Evolutionary conservation across 2,888 invertebrate species (phyloP).

Genomic region (Mellilla xanthometata): DNA sequence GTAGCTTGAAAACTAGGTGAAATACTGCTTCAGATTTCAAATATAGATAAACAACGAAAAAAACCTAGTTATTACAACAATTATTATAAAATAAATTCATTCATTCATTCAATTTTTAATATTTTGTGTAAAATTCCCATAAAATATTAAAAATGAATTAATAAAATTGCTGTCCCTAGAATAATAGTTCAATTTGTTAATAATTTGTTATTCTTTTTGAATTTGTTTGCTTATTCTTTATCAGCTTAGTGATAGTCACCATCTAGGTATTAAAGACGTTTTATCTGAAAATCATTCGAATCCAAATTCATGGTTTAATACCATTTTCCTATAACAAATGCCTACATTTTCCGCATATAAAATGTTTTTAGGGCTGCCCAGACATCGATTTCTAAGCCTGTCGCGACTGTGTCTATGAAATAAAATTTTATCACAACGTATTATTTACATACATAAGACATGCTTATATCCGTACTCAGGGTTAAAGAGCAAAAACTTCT

Average conservation of each 20-base stretch:
- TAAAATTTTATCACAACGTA: conserved; percentile 16
- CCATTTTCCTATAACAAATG: neutral
- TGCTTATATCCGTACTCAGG: conserved; percentile 2
- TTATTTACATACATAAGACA: conserved; percentile 1
- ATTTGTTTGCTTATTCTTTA: neutral
- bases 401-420: conserved; percentile 13
- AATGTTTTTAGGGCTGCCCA: conserved; percentile 16
- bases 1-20: no score
- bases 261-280: conserved; percentile 8
- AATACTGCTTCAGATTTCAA: no score
- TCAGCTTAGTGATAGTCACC: conserved; percentile 11
- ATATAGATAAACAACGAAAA: no score
- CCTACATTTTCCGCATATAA: conserved; percentile 3
- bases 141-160: no score
- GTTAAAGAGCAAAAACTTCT: conserved; percentile 1
- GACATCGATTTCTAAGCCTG: conserved; percentile 8
- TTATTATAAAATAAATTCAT: no score
- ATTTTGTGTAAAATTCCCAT: no score
- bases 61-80: no score
- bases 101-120: no score
- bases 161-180: no score
- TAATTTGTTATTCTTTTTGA: no score
- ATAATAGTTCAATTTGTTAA: no score
- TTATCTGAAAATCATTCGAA: conserved; percentile 16
- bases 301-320: conserved; percentile 9